Evolutionary conservation across 2,113 vertebrate genomes (phyloP), one percentile per base, ranked within the genome.

Genomic region (Natator depressus): DNA sequence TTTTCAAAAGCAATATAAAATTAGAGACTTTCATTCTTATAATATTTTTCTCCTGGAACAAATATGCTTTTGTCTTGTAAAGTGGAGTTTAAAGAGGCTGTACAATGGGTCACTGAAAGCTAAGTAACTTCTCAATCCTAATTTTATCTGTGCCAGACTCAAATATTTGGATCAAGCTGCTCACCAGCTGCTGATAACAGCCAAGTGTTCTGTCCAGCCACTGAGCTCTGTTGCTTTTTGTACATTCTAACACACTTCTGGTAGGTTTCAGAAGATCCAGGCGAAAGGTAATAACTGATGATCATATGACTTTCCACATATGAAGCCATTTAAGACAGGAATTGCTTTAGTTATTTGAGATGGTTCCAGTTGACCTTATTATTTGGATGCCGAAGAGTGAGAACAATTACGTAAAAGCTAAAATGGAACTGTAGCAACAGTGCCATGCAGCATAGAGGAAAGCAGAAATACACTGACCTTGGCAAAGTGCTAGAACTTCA

Each of bases 311-410:
- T 92, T 65, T 87, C 94, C 96, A 84, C 75, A 97, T 97, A 96
- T 97, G 97, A 97, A 98, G 97, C 88, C 91, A 92, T 97, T 98
- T 97, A 96, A 94, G 96, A 95, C 97, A 85, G 90, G 90, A 94
- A 94, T 96, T 94, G 86, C 76, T 93, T 11, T 14, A 91, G 93
- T 96, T 97, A 94, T 89, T 97, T 95, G 91, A 94, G 88, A 91
- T 97, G 95, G 96, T 91, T 97, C 94, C 96, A 94, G 92, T 75
- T 96, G 94, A 97, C 91, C 97, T 97, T 94, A 95, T 95, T 97
- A 93, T 96, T 97, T 96, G 72, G 84, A 94, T 91, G 91, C 79
- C 95, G 85, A 91, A 97, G 91, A 94, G 69, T 65, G 79, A 83
- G 94, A 98, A 95, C 93, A 97, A 96, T 97, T 97, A 97, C 94